Evolutionary conservation across 2,113 vertebrate species (phyloP), one percentile per base, ranked within the genome.

Genomic region (Ammodytes marinus): DNA sequence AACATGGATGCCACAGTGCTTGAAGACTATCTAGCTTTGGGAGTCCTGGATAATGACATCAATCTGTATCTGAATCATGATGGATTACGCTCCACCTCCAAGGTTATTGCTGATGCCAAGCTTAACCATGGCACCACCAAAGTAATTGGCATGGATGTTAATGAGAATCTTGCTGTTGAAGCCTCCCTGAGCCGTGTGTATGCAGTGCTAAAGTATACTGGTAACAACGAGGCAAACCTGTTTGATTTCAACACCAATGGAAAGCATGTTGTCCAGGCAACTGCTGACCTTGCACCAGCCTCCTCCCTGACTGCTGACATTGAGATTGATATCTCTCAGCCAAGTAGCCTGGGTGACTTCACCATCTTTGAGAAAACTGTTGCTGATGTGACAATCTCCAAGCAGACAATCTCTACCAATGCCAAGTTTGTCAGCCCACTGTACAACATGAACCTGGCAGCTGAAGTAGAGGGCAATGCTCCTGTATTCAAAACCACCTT

Each of bases 141-240:
- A 77, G 14, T 96, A 61, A 93, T 95, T 91, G 84, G 85, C n/a
- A 74, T 96, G 79, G 95, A 96, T 80, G 60, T 96, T 42, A 95
- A 95, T 90, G 96, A 97, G 87, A 93, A 90, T 65, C 79, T 97
- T 89, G 95, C 96, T 69, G 81, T 97, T 74, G 97, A 97, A 93
- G 95, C 95, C 74, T 94, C 95, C 58, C 68, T 90, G 9, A 91
- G 0, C 49, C 96, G 87, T 39, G 74, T 98, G 40, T 97, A 96
- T 79, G 93, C 93, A 60, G 74, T 95, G n/a, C 95, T 96, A 90
- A 96, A 95, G 57, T 94, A 96, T 76, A 88, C 27, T 45, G 89
- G 88, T 1, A 95, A 96, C 88, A 98, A 97, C 11, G 84, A 89
- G 69, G 88, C 87, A 72, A 49, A 76, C 15, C 2, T 92, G 47